These are phyloP conservation scores for Pogonocherus hispidulus DNA, from an alignment of 2,888 invertebrate species.

Conservation along the genomic window DNA sequence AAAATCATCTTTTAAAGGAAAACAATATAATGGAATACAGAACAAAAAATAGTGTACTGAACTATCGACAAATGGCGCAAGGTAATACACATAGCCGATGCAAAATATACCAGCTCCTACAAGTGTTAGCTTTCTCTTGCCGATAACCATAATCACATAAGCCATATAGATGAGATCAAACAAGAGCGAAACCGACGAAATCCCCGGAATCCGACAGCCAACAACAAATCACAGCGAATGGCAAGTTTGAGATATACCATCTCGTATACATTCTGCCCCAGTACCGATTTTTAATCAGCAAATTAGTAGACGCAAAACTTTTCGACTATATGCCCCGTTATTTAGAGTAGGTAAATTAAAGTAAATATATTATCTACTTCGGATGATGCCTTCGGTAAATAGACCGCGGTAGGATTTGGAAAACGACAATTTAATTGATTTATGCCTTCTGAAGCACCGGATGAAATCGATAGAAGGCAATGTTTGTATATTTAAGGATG, in stretches of 20 bases:
- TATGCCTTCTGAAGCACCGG: slow-evolving; percentile 34
- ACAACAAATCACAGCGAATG: no score
- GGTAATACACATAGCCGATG: no score
- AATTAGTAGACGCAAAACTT: neutral
- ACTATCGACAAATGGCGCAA: no score
- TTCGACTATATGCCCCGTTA: slow-evolving; percentile 25
- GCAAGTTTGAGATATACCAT: neutral
- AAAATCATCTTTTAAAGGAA: no score
- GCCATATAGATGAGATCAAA: no score
- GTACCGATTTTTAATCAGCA: neutral
- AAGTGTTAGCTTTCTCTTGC: no score
- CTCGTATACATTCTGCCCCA: neutral
- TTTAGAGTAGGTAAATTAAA: slow-evolving; percentile 48
- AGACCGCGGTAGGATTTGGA: slow-evolving; percentile 51
- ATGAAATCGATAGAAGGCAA: slow-evolving; percentile 35
- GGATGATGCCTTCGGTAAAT: slow-evolving; percentile 58
- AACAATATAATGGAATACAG: no score
- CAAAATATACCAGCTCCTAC: no score
- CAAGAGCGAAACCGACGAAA: no score
- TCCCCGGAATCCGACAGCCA: no score
- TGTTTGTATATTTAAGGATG: slow-evolving; percentile 42
- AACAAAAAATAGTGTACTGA: no score
- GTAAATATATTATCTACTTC: slow-evolving; percentile 55
- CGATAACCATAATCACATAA: no score
- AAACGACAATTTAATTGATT: slow-evolving; percentile 43